These are phyloP conservation scores for Achatina immaculata DNA, from an alignment of 1,140 invertebrate genomes.

Conservation along the genomic window DNA sequence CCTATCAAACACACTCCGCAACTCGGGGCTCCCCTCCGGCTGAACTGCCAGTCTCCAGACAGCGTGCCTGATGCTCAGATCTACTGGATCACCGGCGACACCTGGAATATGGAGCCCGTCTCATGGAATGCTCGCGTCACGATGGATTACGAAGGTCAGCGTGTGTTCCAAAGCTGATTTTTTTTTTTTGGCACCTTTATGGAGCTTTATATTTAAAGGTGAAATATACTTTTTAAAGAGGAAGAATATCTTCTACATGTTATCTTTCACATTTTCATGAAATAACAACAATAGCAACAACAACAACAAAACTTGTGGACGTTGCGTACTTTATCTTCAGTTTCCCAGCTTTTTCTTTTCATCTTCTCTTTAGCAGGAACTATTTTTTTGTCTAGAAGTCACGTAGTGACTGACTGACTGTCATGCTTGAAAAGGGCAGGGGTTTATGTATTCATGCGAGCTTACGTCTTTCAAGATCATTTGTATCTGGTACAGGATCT, in stretches of 20 bases:
- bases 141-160: slow-evolving; percentile 33
- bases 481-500: too few relatives aligned
- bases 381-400: too few relatives aligned
- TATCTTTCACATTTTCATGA: not conserved
- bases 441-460: too few relatives aligned
- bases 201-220: not conserved
- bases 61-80: slow-evolving; percentile 23
- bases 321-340: too few relatives aligned
- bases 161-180: too few relatives aligned
- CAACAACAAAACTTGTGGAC: too few relatives aligned
- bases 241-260: not conserved
- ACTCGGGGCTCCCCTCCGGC: not conserved
- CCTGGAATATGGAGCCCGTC: not conserved
- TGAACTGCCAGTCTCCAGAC: slow-evolving; percentile 25
- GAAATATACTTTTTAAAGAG: slow-evolving; percentile 7
- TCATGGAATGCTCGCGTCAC: not conserved
- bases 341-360: too few relatives aligned
- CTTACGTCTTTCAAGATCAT: too few relatives aligned
- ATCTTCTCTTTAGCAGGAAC: too few relatives aligned
- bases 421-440: too few relatives aligned
- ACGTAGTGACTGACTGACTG: too few relatives aligned
- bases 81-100: not conserved
- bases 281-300: too few relatives aligned
- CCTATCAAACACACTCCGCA: not conserved
- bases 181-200: not conserved